Base-by-base conservation (phyloP, 2,113 vertebrate genomes). In the Peromyscus maniculatus region DNA sequence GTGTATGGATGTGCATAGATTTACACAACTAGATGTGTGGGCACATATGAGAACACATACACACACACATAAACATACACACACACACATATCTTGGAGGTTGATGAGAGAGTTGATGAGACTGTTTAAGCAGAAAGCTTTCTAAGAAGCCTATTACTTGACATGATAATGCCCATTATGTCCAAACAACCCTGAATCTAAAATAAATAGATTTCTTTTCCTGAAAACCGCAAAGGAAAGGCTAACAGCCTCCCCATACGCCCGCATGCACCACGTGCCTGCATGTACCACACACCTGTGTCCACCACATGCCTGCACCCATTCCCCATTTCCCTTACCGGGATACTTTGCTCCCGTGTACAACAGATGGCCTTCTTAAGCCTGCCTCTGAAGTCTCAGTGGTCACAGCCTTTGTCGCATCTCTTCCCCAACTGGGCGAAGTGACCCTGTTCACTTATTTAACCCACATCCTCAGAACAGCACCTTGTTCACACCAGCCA, bases 181-280 rank as follows among this genome's bases (percentile, higher is more conserved):
- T 39, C 26, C 69, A 87, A 74, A 79, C 33, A 91, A 96, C 49
- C 33, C 55, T 89, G 66, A 89, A 72, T 96, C 75, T 13, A 88
- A 26, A 87, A 84, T 13, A 55, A 93, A 31, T 28, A 80, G 49
- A 69, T 80, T 72, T 69, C 74, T 66, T 80, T 72, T 72, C 77
- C 67, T 89, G 90, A 94, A 95, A 95, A 95, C 90, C 94, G 71
- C 31, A 91, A 89, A 93, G 90, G 80, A 86, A 97, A 97, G 66
- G 22, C 24, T 49, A 84, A 66, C 0, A 94, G 57, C 11, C 49
- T 49, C 39, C 21, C 49, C 21, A 78, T 64, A 80, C 17, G 13
- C 69, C 69, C 36, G 0, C 36, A 7, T 72, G 36, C 33, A n/a
- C 69, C 12, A 74, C 52, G 72, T 13, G n/a, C 26, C 67, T 67